phyloP scores from a whole-genome alignment of 2,113 vertebrate species.

The Oncorhynchus kisutch region DNA sequence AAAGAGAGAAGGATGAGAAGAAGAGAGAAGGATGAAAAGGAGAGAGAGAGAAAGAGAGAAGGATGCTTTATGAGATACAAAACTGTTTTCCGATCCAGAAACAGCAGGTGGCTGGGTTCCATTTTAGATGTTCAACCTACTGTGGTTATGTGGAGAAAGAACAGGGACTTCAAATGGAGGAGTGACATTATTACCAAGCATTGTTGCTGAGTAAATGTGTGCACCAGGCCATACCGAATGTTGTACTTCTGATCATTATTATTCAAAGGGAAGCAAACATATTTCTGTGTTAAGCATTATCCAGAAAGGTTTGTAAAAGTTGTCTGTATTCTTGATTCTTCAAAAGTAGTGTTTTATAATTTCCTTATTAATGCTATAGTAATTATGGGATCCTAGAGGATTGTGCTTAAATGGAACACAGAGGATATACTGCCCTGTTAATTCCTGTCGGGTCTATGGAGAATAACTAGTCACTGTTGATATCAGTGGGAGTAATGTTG shows the following conservation, averaged over 20 bases:
- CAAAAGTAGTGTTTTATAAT: too few species aligned
- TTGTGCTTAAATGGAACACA: not conserved
- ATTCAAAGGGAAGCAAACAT: too few species aligned
- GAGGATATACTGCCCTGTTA: conserved; percentile 79
- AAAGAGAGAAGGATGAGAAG: conserved; percentile 20
- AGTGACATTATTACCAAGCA: not conserved
- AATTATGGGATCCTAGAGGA: too few species aligned
- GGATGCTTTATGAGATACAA: conserved; percentile 60
- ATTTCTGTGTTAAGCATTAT: too few species aligned
- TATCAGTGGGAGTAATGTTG: too few species aligned
- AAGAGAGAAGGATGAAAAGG: too few species aligned
- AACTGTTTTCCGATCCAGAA: conserved; percentile 60
- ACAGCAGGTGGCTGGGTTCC: conserved; percentile 65
- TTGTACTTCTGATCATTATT: not conserved
- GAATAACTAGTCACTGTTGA: conserved; percentile 88
- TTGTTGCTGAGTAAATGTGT: not conserved
- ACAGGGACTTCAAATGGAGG: conserved; percentile 52
- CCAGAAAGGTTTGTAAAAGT: too few species aligned
- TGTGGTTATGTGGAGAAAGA: not conserved
- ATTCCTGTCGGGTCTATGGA: conserved; percentile 79
- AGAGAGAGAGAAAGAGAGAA: too few species aligned
- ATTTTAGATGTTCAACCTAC: conserved; percentile 48
- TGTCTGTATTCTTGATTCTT: too few species aligned
- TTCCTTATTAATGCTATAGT: too few species aligned
- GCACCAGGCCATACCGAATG: not conserved